Evolutionary conservation across 30 jellyfish, hydroid and myxozoan genomes (phyloP).

Genomic region (Chironex yamaguchii): DNA sequence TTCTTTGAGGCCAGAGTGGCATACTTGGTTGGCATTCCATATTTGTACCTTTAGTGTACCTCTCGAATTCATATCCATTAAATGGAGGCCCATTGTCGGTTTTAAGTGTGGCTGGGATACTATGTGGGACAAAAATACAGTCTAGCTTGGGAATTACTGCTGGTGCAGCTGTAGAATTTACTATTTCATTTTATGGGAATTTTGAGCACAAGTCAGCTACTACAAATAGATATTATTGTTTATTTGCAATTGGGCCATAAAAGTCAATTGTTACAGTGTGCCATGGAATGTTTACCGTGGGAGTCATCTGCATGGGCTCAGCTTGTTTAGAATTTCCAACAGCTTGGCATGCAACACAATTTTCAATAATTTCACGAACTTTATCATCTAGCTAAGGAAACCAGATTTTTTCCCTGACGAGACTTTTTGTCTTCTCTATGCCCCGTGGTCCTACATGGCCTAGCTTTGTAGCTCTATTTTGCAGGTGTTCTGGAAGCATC

Average conservation of each 20-base stretch:
- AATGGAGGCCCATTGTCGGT: conserved; percentile 78
- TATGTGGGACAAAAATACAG: conserved; percentile 26
- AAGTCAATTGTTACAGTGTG: conserved; percentile 47
- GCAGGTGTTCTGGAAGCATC: conserved; percentile 48
- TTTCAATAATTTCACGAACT: conserved; percentile 13
- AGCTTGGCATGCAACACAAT: conserved; percentile 69
- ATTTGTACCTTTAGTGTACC: conserved; percentile 22
- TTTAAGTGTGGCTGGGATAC: conserved; percentile 44
- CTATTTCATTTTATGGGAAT: conserved; percentile 58
- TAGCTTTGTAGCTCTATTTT: conserved; percentile 32
- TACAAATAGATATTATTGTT: conserved; percentile 62
- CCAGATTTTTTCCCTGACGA: conserved; percentile 36
- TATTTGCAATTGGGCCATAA: conserved; percentile 44
- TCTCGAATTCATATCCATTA: conserved; percentile 57
- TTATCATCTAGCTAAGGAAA: conserved; percentile 41
- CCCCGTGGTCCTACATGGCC: conserved; percentile 74
- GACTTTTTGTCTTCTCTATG: conserved; percentile 42
- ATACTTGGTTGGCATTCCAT: conserved; percentile 42
- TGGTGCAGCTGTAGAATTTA: conserved; percentile 51
- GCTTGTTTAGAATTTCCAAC: conserved; percentile 34
- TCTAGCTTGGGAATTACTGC: conserved; percentile 55
- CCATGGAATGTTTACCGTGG: conserved; percentile 43
- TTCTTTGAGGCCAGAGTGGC: too few species aligned
- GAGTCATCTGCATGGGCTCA: conserved; percentile 44
- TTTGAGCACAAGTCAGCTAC: conserved; percentile 40